Base-by-base conservation (phyloP, 2,797 vertebrate species). In the Micropoecilia bifurca region DNA sequence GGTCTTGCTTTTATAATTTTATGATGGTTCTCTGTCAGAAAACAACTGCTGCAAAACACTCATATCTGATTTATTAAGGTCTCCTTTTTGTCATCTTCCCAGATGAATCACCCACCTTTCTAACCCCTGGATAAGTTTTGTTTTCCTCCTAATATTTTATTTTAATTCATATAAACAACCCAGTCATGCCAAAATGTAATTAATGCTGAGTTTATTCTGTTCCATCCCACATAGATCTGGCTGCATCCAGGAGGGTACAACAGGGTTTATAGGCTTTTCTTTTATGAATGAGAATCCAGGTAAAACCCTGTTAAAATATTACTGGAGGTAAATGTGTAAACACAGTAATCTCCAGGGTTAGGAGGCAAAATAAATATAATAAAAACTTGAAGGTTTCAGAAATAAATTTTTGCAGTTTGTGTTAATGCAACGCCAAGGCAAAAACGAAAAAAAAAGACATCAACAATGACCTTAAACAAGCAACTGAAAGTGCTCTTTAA, bases 1-100 rank as follows among this genome's bases (percentile, higher is more conserved):
- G 50, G 73, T 74, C 77, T 86, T 75, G 61, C 80, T 73, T 50
- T n/a, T 76, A 16, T 80, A 0, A 68, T 82, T 78, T 73, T 2
- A 79, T 68, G 73, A 45, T 76, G 43, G 20, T 14, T 61, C 57
- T 80, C 0, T 39, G 30, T 33, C 36, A 80, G 63, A 77, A 74
- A 74, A 14, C 33, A 22, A 36, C 20, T 0, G 1, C 71, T 18
- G 61, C 0, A 33, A 33, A 16, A 36, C 3, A 0, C 33, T 75
- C 25, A 0, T 4, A n/a, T 76, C 73, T 41, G 75, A 76, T 76
- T 36, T 16, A 45, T 45, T 13, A 25, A 36, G 14, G 7, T 12
- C 7, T 36, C n/a, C n/a, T 41, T 71, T 55, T 25, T 57, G 43
- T 81, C 45, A 75, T 78, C 81, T 55, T 10, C 6, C 0, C 36